Conservation (phyloP, 2,797 vertebrate species). For the Galagoides demidoff region DNA sequence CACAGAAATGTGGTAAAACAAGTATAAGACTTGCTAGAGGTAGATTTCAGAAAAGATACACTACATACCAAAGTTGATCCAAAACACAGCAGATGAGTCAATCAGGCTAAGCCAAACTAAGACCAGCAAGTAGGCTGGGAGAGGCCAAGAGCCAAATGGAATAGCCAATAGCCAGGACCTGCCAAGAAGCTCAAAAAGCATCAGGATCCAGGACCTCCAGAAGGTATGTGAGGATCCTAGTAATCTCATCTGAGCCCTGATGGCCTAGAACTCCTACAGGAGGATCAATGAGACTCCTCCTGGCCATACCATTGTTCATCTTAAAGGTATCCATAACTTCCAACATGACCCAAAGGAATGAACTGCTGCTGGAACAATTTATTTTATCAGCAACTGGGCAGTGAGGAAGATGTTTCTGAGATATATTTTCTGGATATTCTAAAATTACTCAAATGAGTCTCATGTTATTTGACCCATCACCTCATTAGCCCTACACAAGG, state of each 20-base stretch:
- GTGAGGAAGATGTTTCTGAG: not conserved
- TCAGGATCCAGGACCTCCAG: not conserved
- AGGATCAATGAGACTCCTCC: not conserved
- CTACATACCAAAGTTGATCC: not conserved
- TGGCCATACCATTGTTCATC: not conserved
- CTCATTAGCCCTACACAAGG: not conserved
- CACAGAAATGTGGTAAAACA: not conserved
- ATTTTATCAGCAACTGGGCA: not conserved
- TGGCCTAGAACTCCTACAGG: not conserved
- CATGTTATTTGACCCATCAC: not conserved
- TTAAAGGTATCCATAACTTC: not conserved
- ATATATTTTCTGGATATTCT: not conserved
- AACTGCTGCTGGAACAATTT: not conserved
- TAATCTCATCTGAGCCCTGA: not conserved
- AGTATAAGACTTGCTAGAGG: not conserved
- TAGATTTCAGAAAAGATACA: not conserved
- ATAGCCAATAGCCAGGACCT: not conserved
- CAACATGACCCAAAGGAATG: constrained; percentile 13
- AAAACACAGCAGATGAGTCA: not conserved
- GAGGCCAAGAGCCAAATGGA: not conserved
- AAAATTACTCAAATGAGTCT: not conserved
- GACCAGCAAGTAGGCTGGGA: not conserved
- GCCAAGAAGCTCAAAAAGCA: not conserved
- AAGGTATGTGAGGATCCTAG: not conserved
- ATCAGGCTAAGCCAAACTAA: not conserved